Evolutionary conservation across 2,113 vertebrate species (phyloP).

Genomic region (Brevimyrus niger): DNA sequence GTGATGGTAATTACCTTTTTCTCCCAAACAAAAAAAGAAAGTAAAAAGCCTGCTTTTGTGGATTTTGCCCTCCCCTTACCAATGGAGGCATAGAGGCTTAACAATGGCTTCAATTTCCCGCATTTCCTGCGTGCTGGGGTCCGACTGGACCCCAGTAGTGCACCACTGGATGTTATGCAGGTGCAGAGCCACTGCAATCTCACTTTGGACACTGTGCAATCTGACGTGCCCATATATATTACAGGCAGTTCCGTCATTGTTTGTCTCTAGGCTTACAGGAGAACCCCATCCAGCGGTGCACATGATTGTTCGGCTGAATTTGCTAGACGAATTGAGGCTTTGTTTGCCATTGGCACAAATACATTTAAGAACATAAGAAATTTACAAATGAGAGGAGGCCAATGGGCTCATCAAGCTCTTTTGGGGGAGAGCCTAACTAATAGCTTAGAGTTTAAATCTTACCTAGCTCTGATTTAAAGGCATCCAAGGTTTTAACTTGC

Average conservation of each 20-base stretch:
- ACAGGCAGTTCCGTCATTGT: background rate
- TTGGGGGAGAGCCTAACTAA: too few species aligned
- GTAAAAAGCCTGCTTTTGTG: conserved; percentile 1
- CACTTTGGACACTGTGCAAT: background rate
- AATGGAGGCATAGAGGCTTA: background rate
- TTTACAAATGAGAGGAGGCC: too few species aligned
- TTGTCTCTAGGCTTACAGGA: background rate
- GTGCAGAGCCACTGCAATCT: background rate
- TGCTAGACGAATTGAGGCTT: background rate
- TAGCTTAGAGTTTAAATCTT: too few species aligned
- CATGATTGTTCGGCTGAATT: background rate
- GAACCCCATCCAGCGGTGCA: background rate
- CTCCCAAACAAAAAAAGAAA: background rate
- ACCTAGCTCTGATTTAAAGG: too few species aligned
- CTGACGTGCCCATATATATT: background rate
- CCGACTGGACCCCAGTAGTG: background rate
- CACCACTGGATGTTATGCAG: background rate
- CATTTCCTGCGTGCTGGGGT: background rate
- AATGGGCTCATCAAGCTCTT: too few species aligned
- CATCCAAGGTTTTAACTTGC: too few species aligned
- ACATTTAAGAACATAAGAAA: too few species aligned
- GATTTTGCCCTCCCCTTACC: background rate
- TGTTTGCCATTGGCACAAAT: too few species aligned
- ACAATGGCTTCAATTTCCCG: too few species aligned
- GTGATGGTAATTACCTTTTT: conserved; percentile 14